These are phyloP conservation scores for Ophraella communa DNA, from an alignment of 2,888 invertebrate species.

Conservation along the genomic window DNA sequence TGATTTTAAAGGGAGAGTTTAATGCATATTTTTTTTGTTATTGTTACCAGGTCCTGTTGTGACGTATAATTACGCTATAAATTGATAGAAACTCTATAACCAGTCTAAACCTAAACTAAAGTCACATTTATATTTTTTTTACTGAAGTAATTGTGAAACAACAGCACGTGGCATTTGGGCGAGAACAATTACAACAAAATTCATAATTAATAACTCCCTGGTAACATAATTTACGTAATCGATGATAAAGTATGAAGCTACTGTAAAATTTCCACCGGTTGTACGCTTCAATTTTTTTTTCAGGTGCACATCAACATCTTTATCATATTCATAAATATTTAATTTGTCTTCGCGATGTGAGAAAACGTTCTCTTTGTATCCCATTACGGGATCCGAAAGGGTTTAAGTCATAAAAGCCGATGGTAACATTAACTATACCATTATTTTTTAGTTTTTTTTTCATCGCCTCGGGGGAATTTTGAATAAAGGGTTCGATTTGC, in stretches of 20 bases:
- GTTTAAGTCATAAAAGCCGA: conserved; percentile 14
- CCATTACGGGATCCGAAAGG: conserved; percentile 29
- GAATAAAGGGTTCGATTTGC: conserved; percentile 30
- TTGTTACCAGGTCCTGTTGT: background rate
- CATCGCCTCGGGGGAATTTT: conserved; percentile 17
- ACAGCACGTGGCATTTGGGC: too few relatives aligned
- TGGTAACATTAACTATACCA: conserved; percentile 22
- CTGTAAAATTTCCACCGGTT: background rate
- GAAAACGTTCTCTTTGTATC: conserved; percentile 25
- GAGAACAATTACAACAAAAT: background rate
- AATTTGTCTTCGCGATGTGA: conserved; percentile 29
- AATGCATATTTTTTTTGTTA: background rate
- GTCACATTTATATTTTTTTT: background rate
- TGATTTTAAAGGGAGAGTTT: conserved; percentile 6
- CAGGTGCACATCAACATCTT: conserved; percentile 7
- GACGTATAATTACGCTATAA: background rate
- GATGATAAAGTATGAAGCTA: background rate
- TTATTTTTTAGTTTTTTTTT: conserved; percentile 19
- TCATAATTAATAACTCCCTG: background rate
- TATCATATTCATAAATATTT: conserved; percentile 31
- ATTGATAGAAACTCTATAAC: background rate
- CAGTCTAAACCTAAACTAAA: background rate
- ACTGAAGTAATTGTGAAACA: too few relatives aligned
- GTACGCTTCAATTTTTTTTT: background rate
- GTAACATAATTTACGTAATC: background rate